Percentiles rank a stretch among this genome's conserved stretches.
Evolutionary conservation across 2,888 invertebrate genomes (phyloP).

Genomic region (Orthosia gothica): DNA sequence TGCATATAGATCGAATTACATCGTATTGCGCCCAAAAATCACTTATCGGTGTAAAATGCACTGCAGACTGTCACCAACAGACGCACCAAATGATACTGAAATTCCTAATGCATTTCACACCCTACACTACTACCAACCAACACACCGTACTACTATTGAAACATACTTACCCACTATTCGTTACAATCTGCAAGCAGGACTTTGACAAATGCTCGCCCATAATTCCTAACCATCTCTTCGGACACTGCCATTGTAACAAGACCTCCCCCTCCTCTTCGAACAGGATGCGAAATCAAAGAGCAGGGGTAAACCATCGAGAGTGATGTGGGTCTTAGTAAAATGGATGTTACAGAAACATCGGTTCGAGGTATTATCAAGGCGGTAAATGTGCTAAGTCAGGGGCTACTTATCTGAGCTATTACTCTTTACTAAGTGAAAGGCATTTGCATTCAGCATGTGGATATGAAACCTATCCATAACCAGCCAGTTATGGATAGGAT

Average conservation of each 20-base stretch:
- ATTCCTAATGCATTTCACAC: slow-evolving; percentile 8
- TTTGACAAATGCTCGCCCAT: slow-evolving; percentile 86
- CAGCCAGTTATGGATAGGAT: slow-evolving; percentile 58
- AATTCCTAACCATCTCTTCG: slow-evolving; percentile 79
- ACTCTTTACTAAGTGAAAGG: slow-evolving; percentile 83
- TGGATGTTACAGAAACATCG: slow-evolving; percentile 79
- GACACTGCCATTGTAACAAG: slow-evolving; percentile 69
- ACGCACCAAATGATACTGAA: not conserved
- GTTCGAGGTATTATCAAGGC: slow-evolving; percentile 80
- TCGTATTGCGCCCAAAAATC: no score
- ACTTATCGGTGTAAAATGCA: no score
- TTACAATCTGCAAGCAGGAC: slow-evolving; percentile 80
- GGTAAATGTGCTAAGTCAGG: slow-evolving; percentile 86
- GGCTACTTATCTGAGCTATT: slow-evolving; percentile 85
- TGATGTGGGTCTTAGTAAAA: slow-evolving; percentile 68
- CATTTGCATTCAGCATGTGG: slow-evolving; percentile 79
- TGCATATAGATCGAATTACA: no score
- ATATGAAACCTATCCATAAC: no score
- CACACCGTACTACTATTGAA: slow-evolving; percentile 51
- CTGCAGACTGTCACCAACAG: not conserved
- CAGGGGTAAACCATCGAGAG: slow-evolving; percentile 43
- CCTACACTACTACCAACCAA: slow-evolving; percentile 1
- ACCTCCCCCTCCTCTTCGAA: slow-evolving; percentile 65
- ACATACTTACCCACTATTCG: slow-evolving; percentile 63
- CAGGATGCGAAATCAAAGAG: slow-evolving; percentile 47